Evolutionary conservation across 2,888 invertebrate genomes (phyloP).

Genomic region (Eledona agricola): DNA sequence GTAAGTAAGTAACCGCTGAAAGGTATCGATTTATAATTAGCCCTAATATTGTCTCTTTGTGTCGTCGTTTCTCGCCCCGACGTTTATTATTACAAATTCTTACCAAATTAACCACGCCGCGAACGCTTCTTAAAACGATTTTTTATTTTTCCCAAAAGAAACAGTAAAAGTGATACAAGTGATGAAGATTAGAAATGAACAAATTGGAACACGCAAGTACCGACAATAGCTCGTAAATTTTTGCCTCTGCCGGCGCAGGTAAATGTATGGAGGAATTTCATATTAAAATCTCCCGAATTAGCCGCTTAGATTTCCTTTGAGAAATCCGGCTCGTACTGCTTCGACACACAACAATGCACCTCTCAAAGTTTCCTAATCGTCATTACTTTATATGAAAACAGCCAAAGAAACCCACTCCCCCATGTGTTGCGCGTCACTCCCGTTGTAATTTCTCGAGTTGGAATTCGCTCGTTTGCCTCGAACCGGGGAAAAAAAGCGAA

Average conservation of each 20-base stretch:
- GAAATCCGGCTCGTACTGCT: too few species aligned
- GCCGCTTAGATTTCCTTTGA: too few species aligned
- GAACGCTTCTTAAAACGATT: too few species aligned
- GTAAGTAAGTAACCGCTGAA: slow-evolving; percentile 60
- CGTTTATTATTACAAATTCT: slow-evolving; percentile 43
- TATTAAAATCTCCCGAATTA: too few species aligned
- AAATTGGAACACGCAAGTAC: too few species aligned
- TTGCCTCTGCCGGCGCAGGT: too few species aligned
- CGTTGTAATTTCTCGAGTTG: slow-evolving; percentile 18
- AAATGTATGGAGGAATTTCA: too few species aligned
- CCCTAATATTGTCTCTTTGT: slow-evolving; percentile 47
- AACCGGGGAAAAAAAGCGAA: slow-evolving; percentile 14
- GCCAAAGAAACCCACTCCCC: slow-evolving; percentile 5
- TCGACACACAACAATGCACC: too few species aligned
- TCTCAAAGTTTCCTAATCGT: neutral
- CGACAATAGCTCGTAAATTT: too few species aligned
- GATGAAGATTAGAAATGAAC: too few species aligned
- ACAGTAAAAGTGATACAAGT: too few species aligned
- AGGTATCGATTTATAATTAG: slow-evolving; percentile 62
- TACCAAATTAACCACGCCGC: slow-evolving; percentile 35
- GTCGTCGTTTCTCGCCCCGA: slow-evolving; percentile 26
- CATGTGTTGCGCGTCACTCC: slow-evolving; percentile 12
- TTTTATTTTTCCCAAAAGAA: too few species aligned
- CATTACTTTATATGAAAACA: slow-evolving; percentile 4
- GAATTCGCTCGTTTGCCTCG: slow-evolving; percentile 9